phyloP scores from a whole-genome alignment of 1,140 invertebrate genomes.

The Diprion similis region DNA sequence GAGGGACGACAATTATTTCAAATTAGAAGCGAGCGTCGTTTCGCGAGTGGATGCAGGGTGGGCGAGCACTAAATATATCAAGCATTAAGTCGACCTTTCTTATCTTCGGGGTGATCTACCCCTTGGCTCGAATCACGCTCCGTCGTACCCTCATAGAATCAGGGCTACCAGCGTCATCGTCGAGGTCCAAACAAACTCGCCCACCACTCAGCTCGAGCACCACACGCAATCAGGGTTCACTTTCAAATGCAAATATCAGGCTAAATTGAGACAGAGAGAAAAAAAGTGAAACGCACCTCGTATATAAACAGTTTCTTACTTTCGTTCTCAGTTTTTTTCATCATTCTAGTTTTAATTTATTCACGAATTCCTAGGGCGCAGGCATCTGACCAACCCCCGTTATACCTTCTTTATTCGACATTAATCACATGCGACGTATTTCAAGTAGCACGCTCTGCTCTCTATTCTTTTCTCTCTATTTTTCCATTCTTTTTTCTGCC shows the following conservation, averaged over 20 bases:
- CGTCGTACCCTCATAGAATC: too few relatives aligned
- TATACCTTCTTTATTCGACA: slow-evolving; percentile 8
- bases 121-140: neutral
- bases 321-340: neutral
- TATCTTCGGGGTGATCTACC: neutral
- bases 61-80: neutral
- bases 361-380: neutral
- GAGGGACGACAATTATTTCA: neutral
- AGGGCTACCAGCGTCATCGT: too few relatives aligned
- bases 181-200: neutral
- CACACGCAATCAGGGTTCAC: neutral
- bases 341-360: neutral
- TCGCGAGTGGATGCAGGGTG: neutral
- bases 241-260: slow-evolving; percentile 1
- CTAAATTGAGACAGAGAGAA: too few relatives aligned
- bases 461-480: too few relatives aligned
- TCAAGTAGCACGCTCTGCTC: slow-evolving; percentile 4
- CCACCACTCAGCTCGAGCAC: neutral
- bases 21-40: neutral
- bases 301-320: neutral
- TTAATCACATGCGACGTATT: slow-evolving; percentile 14
- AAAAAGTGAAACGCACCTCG: too few relatives aligned
- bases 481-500: too few relatives aligned
- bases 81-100: neutral
- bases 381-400: neutral